Percentiles rank a stretch among this genome's conserved stretches.
Evolutionary conservation across 1,140 invertebrate species (phyloP).

Genomic region (Platyura marginata): DNA sequence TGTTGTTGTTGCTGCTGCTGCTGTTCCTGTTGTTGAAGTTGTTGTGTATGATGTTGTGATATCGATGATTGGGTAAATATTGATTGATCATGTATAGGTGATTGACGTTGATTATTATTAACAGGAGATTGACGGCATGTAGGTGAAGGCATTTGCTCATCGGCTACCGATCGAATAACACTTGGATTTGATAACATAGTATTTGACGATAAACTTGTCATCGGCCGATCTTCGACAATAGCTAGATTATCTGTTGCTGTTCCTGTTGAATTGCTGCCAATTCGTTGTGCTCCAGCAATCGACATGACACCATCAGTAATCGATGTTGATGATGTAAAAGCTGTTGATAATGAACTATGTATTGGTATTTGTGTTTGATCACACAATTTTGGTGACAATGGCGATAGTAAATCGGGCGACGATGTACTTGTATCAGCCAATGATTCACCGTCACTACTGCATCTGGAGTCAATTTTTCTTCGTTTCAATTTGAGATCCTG

Average conservation of each 20-base stretch:
- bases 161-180: constrained; percentile 22
- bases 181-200: constrained; percentile 11
- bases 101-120: neutral
- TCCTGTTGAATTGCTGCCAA: neutral
- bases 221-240: neutral
- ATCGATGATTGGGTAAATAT: neutral
- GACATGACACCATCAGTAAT: neutral
- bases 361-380: constrained; percentile 21
- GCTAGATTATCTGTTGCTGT: constrained; percentile 16
- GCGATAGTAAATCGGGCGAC: constrained; percentile 63
- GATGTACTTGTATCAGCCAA: constrained; percentile 77
- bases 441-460: constrained; percentile 88
- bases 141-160: constrained; percentile 14
- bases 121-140: neutral
- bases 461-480: constrained; percentile 89
- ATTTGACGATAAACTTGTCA: neutral
- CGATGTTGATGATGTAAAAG: constrained; percentile 6
- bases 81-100: neutral
- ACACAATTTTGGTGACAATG: constrained; percentile 49
- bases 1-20: constrained; percentile 13
- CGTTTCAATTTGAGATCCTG: constrained; percentile 95
- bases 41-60: constrained; percentile 9
- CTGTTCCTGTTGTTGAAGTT: constrained; percentile 8
- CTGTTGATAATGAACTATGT: constrained; percentile 15
- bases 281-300: too few species aligned